Base-by-base conservation (phyloP, 2,113 vertebrate species). In the Nymphicus hollandicus region DNA sequence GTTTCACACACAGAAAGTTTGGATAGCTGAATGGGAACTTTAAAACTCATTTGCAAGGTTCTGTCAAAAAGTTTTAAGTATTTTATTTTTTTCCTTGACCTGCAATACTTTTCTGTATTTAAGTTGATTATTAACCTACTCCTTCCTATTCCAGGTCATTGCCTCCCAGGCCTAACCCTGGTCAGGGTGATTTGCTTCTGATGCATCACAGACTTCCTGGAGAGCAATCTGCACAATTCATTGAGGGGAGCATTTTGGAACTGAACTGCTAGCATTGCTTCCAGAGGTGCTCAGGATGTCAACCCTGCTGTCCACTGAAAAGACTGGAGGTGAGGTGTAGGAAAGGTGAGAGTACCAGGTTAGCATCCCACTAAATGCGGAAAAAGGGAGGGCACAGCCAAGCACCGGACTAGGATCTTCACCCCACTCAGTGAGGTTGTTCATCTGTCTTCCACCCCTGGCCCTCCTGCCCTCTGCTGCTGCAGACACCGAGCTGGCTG, bases 331-430 rank as follows among this genome's bases (percentile, higher is more conserved):
- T 12, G 63, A 89, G 53, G 37, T 4, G 9, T 27, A 24, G 64
- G 49, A 53, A 73, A 73, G 49, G 47, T 6, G 11, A 70, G 31
- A 28, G 22, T 10, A 28, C 16, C 0, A 0, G 43, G 25, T 5
- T 14, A 55, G 73, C n/a, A 27, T 29, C 14, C 25, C 2, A 1
- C 37, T 58, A 0, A 0, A 17, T 6, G 31, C 7, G 9, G 8
- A 49, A 82, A 47, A 55, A 56, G n/a, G 24, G 23, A 73, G n/a
- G n/a, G 24, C 24, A 66, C 0, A 0, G 69, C 15, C 24, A 41
- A 41, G 39, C 35, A 9, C 2, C 0, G 2, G 35, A 64, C 56
- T 28, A 35, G 44, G 25, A 28, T 17, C 60, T 81, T 77, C 22
- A 41, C 14, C 29, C 33, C 2, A 2, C 41, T 41, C 47, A 46